phyloP scores from a whole-genome alignment of 92 coral and sea anemone genomes.

The Meandrina meandrites region DNA sequence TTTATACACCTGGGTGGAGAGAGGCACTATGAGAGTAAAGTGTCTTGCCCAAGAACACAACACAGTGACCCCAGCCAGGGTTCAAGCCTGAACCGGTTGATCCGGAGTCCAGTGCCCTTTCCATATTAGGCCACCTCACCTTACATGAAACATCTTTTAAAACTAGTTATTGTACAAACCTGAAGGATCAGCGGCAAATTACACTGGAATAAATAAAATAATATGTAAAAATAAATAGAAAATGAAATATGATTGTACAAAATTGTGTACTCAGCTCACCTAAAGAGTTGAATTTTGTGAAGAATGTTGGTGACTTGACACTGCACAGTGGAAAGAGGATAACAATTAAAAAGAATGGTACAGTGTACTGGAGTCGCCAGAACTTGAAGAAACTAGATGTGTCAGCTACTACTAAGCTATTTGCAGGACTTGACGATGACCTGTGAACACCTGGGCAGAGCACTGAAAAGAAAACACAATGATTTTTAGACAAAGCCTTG shows the following conservation, averaged over 20 bases:
- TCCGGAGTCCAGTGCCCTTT: too few species aligned
- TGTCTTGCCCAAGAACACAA: too few species aligned
- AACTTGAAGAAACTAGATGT: slow-evolving; percentile 59
- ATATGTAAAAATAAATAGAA: too few species aligned
- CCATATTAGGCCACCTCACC: too few species aligned
- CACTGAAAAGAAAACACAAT: slow-evolving; percentile 15
- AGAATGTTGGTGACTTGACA: slow-evolving; percentile 96
- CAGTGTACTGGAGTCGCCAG: slow-evolving; percentile 74
- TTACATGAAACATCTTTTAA: too few species aligned
- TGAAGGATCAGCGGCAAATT: not conserved
- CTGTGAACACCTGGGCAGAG: slow-evolving; percentile 41
- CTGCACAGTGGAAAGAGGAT: slow-evolving; percentile 85
- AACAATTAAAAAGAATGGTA: slow-evolving; percentile 82
- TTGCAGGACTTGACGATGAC: slow-evolving; percentile 7
- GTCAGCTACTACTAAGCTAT: slow-evolving; percentile 41
- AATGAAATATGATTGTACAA: too few species aligned
- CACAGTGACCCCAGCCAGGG: too few species aligned
- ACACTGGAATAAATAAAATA: too few species aligned
- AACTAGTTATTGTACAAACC: too few species aligned
- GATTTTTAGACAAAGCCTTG: not conserved
- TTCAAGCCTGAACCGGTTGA: too few species aligned
- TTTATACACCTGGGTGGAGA: too few species aligned
- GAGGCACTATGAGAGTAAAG: too few species aligned
- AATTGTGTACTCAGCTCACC: slow-evolving; percentile 53
- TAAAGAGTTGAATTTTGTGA: slow-evolving; percentile 92